These are phyloP conservation scores for Trachemys scripta DNA, from an alignment of 2,113 vertebrate genomes.

Conservation along the genomic window DNA sequence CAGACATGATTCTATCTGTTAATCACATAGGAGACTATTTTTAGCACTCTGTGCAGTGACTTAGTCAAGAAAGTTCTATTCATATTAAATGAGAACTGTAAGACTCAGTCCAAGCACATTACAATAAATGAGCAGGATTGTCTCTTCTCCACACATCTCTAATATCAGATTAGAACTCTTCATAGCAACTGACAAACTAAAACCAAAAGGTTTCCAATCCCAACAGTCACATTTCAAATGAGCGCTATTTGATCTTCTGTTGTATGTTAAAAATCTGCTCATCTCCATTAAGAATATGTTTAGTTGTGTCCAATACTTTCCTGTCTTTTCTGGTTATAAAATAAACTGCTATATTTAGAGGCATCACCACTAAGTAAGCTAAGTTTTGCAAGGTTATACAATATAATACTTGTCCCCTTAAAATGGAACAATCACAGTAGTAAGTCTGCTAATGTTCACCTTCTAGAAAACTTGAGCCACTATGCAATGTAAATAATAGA, in stretches of 20 bases:
- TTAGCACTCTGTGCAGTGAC: neutral
- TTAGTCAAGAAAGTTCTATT: neutral
- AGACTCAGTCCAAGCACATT: neutral
- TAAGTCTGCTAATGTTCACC: neutral
- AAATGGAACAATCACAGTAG: neutral
- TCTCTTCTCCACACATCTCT: accelerated
- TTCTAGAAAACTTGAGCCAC: neutral
- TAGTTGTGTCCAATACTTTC: neutral
- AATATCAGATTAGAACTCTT: neutral
- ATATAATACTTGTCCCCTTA: neutral
- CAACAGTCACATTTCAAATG: neutral
- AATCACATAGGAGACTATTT: neutral
- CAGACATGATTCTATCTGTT: neutral
- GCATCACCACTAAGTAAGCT: neutral
- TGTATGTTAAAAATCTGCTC: neutral
- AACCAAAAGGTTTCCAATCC: neutral
- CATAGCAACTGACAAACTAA: neutral
- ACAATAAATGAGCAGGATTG: neutral
- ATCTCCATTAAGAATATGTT: neutral
- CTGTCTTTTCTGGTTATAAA: neutral
- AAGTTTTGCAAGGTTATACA: neutral
- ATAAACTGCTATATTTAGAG: neutral
- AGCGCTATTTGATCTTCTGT: neutral
- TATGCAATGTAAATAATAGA: neutral
- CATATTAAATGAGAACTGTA: neutral